Base-by-base conservation (phyloP, 2,888 invertebrate genomes). In the Cheilosia grossa region DNA sequence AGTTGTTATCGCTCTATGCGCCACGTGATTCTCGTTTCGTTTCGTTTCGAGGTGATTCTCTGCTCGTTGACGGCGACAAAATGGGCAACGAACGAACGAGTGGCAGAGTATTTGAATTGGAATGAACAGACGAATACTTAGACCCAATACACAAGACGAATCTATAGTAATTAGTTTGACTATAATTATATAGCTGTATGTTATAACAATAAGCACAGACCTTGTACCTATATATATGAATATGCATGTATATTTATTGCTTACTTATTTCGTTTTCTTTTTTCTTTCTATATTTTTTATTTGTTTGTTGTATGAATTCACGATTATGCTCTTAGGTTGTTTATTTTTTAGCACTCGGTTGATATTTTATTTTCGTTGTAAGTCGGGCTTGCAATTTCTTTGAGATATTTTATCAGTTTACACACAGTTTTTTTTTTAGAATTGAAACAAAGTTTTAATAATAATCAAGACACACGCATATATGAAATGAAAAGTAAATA, bases 221-320 rank as follows among this genome's bases (percentile, higher is more conserved):
- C 85, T 85, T 85, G 85, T 85, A 85, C 85, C 85, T 85, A 85
- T 72, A 66, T 81, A 66, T 81, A 54, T 78, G 17, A 40, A 64
- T 64, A 70, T 44, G 51, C 59, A 53, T 72, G 58, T 82, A 79
- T 81, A 81, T 85, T 81, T 81, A 85, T 85, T 85, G 49, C 58
- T 77, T 61, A 56, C 56, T 54, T 66, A n/a, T 53, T 53, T 44
- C 9, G 30, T 30, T 30, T 30, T 30, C 30, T 30, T 30, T 30
- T 7, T 9, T 30, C 9, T 30, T 30, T 30, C 9, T 30, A 9
- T 30, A 59, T 40, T 27, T 51, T 44, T 53, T 77, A 1, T 56
- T 33, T 51, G 1, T 70, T 58, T 30, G 27, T 37, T 21, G 6
- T 58, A 53, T 59, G 37, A 37, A 47, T 19, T 24, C 30, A 53